A percentile compares a stretch with the other conserved stretches of the same genome.
These are phyloP conservation scores for Damaliscus lunatus DNA, from an alignment of 2,113 vertebrate species.

Conservation along the genomic window DNA sequence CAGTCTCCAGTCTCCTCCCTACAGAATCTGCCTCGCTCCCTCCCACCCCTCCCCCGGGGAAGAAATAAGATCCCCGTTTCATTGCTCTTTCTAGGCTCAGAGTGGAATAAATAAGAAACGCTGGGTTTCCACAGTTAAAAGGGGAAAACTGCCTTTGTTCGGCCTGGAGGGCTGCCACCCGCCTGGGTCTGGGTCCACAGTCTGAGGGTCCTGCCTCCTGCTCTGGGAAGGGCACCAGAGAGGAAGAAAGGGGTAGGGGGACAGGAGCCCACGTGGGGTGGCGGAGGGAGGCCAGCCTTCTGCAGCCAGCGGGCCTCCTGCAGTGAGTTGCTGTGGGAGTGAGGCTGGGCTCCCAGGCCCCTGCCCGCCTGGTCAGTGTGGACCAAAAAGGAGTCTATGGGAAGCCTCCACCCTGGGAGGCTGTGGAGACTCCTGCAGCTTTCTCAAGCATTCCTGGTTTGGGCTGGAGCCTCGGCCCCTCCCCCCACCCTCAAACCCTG, in stretches of 20 bases:
- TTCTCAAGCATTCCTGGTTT: conserved; percentile 81
- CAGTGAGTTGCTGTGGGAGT: conserved; percentile 48
- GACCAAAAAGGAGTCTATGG: conserved; percentile 65
- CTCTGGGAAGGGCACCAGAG: background rate
- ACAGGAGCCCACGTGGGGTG: background rate
- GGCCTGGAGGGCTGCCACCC: background rate
- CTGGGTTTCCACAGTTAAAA: background rate
- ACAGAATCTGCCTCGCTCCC: background rate
- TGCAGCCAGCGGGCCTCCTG: background rate
- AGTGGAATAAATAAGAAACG: conserved; percentile 25
- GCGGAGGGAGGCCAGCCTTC: background rate
- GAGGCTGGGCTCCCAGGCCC: conserved; percentile 49
- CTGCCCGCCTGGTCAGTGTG: conserved; percentile 50
- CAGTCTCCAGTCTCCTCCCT: background rate
- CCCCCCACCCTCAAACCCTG: conserved; percentile 61
- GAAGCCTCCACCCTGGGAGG: conserved; percentile 71
- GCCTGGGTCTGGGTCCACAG: background rate
- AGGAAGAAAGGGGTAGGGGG: background rate
- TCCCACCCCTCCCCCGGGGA: background rate
- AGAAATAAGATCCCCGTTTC: conserved; percentile 33
- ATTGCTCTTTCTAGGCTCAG: conserved; percentile 1
- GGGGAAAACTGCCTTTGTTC: conserved; percentile 4
- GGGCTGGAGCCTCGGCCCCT: conserved; percentile 61
- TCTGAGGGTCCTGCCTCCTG: background rate
- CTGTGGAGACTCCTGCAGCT: conserved; percentile 55